Base-by-base conservation (phyloP, 2,113 vertebrate species). In the Girardinichthys multiradiatus region DNA sequence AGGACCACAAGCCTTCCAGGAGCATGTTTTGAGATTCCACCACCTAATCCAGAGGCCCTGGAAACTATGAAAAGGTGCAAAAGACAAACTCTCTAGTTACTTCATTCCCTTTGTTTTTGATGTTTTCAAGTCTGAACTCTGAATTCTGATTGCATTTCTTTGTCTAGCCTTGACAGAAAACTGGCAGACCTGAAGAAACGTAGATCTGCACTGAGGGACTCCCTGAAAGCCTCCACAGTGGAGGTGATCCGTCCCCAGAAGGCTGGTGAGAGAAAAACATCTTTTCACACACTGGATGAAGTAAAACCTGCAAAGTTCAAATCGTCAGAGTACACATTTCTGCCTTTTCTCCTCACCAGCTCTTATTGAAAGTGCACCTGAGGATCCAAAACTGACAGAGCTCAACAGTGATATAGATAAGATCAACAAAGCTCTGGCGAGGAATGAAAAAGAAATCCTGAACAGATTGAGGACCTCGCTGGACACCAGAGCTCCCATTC, bases 11-110 rank as follows among this genome's bases (percentile, higher is more conserved):
- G 85, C 0, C 92, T 95, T 17, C 97, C 98, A 0, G 95, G 96
- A 5, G 92, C 91, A 10, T 98, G 97, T 77, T 95, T 99, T 84
- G 89, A 89, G 82, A 90, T 98, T 79, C 97, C 95, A 7, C 94
- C 97, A 0, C 96, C 98, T 2, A 96, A 98, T 72, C 77, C 73
- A 0, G 95, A 96, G 3, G 93, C 95, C 9, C 77, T 94, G 58
- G 93, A 95, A 10, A 95, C 80, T 68, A 90, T 94, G 51, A 92
- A 94, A 3, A 92, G 94, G 98, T 99, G 86, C 33, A 27, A 17
- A n/a, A 30, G 4, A 48, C 9, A 71, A 64, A 60, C 29, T 24
- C 15, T 28, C 42, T 4, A 1, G 15, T 45, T 19, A 45, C 39
- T 54, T 54, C 7, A 54, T 11, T 54, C 8, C 19, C 24, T 2